These are phyloP conservation scores for Epizoanthus rinbou DNA, from an alignment of 92 coral and sea anemone genomes.

Conservation along the genomic window DNA sequence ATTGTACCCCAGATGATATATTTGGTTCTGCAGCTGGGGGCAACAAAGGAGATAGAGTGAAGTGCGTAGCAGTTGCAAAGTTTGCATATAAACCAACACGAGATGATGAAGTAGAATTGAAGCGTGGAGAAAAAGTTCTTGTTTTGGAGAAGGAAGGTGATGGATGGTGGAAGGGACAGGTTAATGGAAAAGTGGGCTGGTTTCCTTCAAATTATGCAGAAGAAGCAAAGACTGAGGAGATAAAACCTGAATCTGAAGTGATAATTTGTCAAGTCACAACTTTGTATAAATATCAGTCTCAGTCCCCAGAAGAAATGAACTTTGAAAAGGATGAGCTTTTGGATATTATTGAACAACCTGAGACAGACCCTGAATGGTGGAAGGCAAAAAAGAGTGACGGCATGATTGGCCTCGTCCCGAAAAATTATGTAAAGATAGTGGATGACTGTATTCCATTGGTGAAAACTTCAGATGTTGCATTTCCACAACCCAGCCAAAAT, in stretches of 20 bases:
- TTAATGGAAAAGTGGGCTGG: slow-evolving; percentile 81
- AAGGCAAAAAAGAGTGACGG: slow-evolving; percentile 88
- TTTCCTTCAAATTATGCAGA: slow-evolving; percentile 91
- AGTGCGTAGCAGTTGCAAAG: slow-evolving; percentile 79
- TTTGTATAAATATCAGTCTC: slow-evolving; percentile 82
- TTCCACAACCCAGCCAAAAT: slow-evolving; percentile 29
- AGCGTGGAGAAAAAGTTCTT: slow-evolving; percentile 77
- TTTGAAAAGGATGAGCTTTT: slow-evolving; percentile 86
- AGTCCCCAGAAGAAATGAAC: slow-evolving; percentile 79
- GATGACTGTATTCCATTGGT: slow-evolving; percentile 55
- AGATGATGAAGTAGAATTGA: slow-evolving; percentile 88
- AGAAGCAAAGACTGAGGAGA: slow-evolving; percentile 43
- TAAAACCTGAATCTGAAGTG: slow-evolving; percentile 43
- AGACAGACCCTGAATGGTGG: slow-evolving; percentile 99
- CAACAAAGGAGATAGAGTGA: slow-evolving; percentile 44
- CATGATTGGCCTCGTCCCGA: slow-evolving; percentile 86
- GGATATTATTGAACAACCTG: slow-evolving; percentile 89
- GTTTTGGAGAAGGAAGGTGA: slow-evolving; percentile 95
- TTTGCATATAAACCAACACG: slow-evolving; percentile 80
- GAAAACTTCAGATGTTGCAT: slow-evolving; percentile 24
- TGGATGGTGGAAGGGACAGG: slow-evolving; percentile 98
- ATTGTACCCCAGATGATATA: slow-evolving; percentile 85
- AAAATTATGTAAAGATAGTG: slow-evolving; percentile 84
- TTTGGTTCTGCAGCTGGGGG: slow-evolving; percentile 49
- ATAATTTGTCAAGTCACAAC: slow-evolving; percentile 76